Evolutionary conservation across 2,888 invertebrate genomes (phyloP).

Genomic region (Tipula lateralis): DNA sequence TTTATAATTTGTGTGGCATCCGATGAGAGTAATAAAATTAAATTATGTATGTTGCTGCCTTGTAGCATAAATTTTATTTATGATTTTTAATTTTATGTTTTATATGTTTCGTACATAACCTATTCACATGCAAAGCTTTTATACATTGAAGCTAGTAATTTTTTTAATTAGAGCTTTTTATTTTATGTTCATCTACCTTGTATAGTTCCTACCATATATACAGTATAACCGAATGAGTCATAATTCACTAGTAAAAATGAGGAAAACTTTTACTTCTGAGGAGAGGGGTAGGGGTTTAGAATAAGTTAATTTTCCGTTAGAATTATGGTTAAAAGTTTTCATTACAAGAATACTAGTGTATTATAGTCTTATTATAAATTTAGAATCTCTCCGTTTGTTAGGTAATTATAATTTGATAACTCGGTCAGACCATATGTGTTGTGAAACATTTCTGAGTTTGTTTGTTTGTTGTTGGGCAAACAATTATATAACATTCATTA

Average conservation of each 20-base stretch:
- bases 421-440: background rate
- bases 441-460: too few relatives aligned
- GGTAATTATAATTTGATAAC: constrained; percentile 1
- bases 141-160: background rate
- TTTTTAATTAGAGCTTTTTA: background rate
- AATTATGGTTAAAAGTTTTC: background rate
- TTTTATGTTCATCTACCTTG: background rate
- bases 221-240: background rate
- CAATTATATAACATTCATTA: background rate
- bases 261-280: background rate
- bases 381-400: background rate
- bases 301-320: background rate
- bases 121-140: background rate
- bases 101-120: background rate
- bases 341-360: background rate
- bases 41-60: background rate
- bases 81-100: background rate
- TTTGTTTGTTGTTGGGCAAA: background rate
- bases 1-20: background rate
- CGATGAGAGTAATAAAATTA: background rate
- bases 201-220: background rate
- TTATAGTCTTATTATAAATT: background rate
- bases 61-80: background rate
- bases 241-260: background rate
- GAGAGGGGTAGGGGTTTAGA: background rate